phyloP scores from a whole-genome alignment of 2,113 vertebrate genomes.

The Trematocara macrostoma region DNA sequence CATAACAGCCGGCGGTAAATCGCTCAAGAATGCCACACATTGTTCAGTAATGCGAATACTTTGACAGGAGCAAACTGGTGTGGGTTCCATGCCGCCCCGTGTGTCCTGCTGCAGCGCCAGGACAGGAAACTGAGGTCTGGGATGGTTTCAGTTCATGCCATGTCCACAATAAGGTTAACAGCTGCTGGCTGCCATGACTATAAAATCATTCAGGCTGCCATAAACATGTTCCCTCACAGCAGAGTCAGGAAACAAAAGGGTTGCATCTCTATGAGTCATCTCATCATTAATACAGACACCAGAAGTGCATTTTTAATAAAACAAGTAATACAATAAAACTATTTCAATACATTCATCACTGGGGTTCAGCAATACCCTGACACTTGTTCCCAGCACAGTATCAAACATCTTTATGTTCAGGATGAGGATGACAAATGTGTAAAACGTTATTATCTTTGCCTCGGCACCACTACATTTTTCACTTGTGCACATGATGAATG shows the following conservation, averaged over 20 bases:
- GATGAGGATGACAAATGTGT: neutral
- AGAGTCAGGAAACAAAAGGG: neutral
- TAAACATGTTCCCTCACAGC: neutral
- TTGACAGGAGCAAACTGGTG: neutral
- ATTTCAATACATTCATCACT: neutral
- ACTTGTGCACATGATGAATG: neutral
- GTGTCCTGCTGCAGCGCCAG: slow-evolving; percentile 54
- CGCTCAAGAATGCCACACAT: slow-evolving; percentile 8
- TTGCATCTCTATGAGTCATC: neutral
- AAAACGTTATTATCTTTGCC: neutral
- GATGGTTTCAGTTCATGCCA: neutral
- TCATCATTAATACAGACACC: neutral
- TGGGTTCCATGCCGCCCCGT: slow-evolving; percentile 62
- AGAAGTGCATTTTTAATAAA: neutral
- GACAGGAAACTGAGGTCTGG: neutral
- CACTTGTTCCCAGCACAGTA: neutral
- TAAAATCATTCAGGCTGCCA: neutral
- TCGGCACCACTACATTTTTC: neutral
- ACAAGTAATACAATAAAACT: neutral
- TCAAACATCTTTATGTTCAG: neutral
- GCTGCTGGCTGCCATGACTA: neutral
- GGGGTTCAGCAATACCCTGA: neutral
- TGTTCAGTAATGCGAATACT: neutral
- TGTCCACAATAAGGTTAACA: neutral
- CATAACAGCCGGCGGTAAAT: neutral